These are phyloP conservation scores for Cassiopea andromeda DNA, from an alignment of 30 jellyfish, hydroid and myxozoan species.

Conservation along the genomic window DNA sequence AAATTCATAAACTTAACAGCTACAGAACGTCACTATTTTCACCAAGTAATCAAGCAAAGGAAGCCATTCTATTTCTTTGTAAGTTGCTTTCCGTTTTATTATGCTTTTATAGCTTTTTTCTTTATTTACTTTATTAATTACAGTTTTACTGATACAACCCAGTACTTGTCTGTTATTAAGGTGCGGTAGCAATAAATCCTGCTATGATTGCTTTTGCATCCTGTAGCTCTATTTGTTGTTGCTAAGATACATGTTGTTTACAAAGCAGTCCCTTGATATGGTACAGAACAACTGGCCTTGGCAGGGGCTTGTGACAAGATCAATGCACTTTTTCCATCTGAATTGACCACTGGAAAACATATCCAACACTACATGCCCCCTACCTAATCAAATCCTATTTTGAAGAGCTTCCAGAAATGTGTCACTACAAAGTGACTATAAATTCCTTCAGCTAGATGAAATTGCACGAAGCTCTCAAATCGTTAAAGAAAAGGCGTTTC, in stretches of 20 bases:
- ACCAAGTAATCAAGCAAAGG: not conserved
- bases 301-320: too few relatives aligned
- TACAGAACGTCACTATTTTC: not conserved
- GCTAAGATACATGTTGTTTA: conserved; percentile 11
- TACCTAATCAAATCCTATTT: too few relatives aligned
- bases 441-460: too few relatives aligned
- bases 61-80: not conserved
- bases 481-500: too few relatives aligned
- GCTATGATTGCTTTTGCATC: not conserved
- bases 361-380: too few relatives aligned
- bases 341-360: too few relatives aligned
- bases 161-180: not conserved
- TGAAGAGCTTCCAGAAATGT: too few relatives aligned
- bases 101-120: not conserved
- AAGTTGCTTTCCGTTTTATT: not conserved
- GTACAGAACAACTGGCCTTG: too few relatives aligned
- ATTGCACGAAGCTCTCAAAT: too few relatives aligned
- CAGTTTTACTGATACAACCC: not conserved
- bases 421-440: too few relatives aligned
- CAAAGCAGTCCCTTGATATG: too few relatives aligned
- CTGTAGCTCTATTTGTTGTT: not conserved
- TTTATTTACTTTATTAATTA: not conserved
- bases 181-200: not conserved
- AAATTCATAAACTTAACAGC: not conserved
- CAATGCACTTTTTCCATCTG: too few relatives aligned